phyloP scores from a whole-genome alignment of 2,888 invertebrate genomes.

The Silvanus unidentatus region DNA sequence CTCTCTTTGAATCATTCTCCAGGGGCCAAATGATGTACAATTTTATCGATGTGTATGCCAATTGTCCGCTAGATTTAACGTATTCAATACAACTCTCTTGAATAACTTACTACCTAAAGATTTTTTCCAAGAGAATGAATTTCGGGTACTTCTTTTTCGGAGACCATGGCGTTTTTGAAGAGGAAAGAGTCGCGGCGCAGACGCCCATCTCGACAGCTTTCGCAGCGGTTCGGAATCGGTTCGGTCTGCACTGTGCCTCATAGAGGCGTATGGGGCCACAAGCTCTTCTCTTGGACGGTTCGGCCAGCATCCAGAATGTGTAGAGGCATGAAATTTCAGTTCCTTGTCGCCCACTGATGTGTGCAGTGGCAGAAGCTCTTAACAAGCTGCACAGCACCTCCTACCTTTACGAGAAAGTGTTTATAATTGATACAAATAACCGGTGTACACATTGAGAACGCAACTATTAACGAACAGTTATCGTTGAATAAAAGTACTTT shows the following conservation, averaged over 20 bases:
- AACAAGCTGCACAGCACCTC: too few relatives aligned
- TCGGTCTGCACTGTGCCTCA: constrained; percentile 41
- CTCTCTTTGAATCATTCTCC: constrained; percentile 6
- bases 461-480: too few relatives aligned
- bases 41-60: constrained; percentile 25
- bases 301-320: constrained; percentile 32
- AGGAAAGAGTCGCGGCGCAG: constrained; percentile 20
- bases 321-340: constrained; percentile 29
- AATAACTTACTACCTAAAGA: constrained; percentile 29
- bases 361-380: constrained; percentile 18
- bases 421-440: too few relatives aligned
- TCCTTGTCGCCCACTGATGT: constrained; percentile 27
- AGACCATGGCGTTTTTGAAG: constrained; percentile 11
- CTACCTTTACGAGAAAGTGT: not conserved
- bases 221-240: constrained; percentile 38
- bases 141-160: constrained; percentile 29
- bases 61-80: constrained; percentile 42
- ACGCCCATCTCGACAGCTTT: constrained; percentile 21
- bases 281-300: constrained; percentile 30
- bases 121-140: constrained; percentile 35
- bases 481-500: too few relatives aligned
- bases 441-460: too few relatives aligned
- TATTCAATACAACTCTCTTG: constrained; percentile 33
- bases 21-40: constrained; percentile 11
- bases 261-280: constrained; percentile 47